These are phyloP conservation scores for Prosapia bicincta DNA, from an alignment of 2,888 invertebrate genomes.

Conservation along the genomic window DNA sequence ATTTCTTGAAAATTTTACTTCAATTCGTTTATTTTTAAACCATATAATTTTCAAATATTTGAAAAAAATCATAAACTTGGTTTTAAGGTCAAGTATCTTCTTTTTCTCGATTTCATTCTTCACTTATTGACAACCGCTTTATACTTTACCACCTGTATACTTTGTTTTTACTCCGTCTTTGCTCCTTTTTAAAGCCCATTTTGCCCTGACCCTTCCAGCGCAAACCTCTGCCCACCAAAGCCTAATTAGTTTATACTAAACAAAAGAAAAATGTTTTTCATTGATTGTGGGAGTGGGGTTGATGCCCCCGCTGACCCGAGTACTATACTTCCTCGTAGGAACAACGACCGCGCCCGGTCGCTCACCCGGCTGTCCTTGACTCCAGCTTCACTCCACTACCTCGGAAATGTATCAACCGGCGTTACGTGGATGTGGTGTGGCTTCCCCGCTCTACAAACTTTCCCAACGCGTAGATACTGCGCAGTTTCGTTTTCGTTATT, in stretches of 20 bases:
- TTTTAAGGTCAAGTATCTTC: too few species aligned
- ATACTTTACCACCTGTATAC: too few species aligned
- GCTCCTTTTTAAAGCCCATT: too few species aligned
- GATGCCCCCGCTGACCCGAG: not conserved
- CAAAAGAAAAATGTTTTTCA: slow-evolving; percentile 2
- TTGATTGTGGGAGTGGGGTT: not conserved
- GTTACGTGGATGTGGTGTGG: not conserved
- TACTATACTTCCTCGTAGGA: not conserved
- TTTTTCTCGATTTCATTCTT: too few species aligned
- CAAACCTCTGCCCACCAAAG: too few species aligned
- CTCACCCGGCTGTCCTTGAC: not conserved
- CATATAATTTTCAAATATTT: too few species aligned
- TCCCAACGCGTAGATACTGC: not conserved
- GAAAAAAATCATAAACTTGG: too few species aligned
- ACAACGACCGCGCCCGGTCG: not conserved
- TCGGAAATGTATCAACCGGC: not conserved
- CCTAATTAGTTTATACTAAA: not conserved
- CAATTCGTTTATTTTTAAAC: too few species aligned
- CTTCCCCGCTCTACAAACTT: not conserved
- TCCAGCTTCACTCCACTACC: not conserved
- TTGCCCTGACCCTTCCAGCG: too few species aligned
- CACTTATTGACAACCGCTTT: too few species aligned
- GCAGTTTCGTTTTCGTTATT: not conserved
- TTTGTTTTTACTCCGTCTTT: too few species aligned
- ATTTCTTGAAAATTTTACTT: too few species aligned